Conservation (phyloP, 2,797 vertebrate species). For the Glyptemys insculpta region DNA sequence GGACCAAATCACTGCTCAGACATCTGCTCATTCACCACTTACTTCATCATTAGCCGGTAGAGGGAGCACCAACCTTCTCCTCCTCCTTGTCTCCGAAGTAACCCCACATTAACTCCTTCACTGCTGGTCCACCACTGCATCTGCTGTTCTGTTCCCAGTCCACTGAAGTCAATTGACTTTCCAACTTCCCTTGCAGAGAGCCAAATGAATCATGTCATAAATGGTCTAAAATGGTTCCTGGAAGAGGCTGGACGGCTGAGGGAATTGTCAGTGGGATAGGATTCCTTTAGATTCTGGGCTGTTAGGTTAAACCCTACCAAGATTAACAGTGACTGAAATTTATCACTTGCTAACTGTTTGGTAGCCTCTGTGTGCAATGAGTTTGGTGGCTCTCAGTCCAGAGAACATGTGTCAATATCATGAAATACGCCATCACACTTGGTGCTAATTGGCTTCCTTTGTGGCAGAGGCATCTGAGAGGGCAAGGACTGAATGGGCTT, state of each 20-base stretch:
- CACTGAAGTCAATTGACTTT: background rate
- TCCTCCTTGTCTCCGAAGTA: background rate
- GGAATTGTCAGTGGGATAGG: background rate
- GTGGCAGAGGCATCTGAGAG: background rate
- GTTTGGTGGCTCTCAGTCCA: background rate
- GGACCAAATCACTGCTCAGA: background rate
- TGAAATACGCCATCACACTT: background rate
- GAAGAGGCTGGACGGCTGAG: background rate
- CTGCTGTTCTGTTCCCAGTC: background rate
- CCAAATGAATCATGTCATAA: background rate
- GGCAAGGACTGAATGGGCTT: background rate
- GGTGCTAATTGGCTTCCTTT: background rate
- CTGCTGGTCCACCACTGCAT: background rate
- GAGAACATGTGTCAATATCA: background rate
- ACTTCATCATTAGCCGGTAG: background rate
- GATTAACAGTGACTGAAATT: background rate
- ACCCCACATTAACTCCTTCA: background rate
- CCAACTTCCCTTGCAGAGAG: rapidly evolving
- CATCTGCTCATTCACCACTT: background rate
- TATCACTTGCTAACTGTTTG: background rate
- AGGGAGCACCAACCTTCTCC: background rate
- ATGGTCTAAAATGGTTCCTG: background rate
- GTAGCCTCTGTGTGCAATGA: background rate
- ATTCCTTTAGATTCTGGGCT: background rate
- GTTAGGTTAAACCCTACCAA: background rate